Evolutionary conservation across 2,113 vertebrate genomes (phyloP).

Genomic region (Callaeas wilsoni): DNA sequence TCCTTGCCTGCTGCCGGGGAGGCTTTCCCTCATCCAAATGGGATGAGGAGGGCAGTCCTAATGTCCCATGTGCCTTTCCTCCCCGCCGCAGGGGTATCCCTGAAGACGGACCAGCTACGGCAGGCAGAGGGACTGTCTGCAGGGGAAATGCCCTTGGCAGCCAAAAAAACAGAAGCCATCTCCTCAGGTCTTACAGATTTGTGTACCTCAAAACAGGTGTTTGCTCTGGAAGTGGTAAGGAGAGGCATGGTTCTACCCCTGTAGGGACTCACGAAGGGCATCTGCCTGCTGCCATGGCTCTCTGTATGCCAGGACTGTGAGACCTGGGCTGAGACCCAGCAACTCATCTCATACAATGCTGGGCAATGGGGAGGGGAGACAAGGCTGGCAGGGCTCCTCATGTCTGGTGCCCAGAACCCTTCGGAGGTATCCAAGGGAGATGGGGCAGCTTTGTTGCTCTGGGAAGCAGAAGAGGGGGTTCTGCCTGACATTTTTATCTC

Average conservation of each 20-base stretch:
- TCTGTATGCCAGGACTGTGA: not conserved
- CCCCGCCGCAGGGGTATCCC: not conserved
- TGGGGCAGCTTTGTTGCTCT: fast-evolving
- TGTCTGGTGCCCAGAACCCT: fast-evolving
- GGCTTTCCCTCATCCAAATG: too few relatives aligned
- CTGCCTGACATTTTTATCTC: not conserved
- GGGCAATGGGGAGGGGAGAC: not conserved
- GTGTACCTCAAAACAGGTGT: not conserved
- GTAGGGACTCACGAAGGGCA: not conserved
- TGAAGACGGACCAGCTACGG: not conserved
- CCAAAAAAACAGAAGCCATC: fast-evolving
- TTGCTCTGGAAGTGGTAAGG: not conserved
- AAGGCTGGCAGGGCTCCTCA: fast-evolving
- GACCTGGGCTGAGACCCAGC: not conserved
- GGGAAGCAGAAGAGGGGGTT: not conserved
- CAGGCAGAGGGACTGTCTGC: not conserved
- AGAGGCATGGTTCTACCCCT: fast-evolving
- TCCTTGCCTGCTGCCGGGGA: not conserved
- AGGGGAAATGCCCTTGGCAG: not conserved
- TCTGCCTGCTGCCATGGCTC: not conserved
- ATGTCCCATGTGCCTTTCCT: not conserved
- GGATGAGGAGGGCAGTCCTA: not conserved
- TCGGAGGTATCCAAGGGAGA: not conserved
- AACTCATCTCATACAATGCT: not conserved
- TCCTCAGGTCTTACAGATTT: not conserved